Evolutionary conservation across 2,113 vertebrate species (phyloP), one percentile per base, ranked within the genome.

Genomic region (Entelurus aequoreus): DNA sequence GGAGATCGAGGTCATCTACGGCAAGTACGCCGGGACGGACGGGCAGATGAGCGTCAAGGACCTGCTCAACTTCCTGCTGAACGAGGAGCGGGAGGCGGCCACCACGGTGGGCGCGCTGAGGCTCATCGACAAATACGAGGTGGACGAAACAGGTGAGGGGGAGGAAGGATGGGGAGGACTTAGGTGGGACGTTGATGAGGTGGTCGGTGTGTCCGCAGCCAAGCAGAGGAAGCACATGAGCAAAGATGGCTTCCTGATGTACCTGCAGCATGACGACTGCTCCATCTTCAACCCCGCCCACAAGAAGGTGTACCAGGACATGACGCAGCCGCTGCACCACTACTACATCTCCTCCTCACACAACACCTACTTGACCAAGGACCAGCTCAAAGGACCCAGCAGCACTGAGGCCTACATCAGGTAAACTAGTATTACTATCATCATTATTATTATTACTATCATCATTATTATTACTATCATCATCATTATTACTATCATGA

Each of bases 331-430:
- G 0, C 91, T 99, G 80, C 94, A 90, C 76, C 90, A 97, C 81
- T 99, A 99, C 84, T 91, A 92, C 54, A 93, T 99, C 76, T 97
- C 95, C 1, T 98, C 97, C 48, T 99, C 97, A 0, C 96, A 99
- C 83, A 99, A 99, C 75, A 98, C 95, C 4, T 99, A 99, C 81
- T 90, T 99, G 65, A 92, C 94, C 89, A 93, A 94, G 38, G 96
- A 99, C 86, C 97, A 99, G 76, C 83, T 99, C 64, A 93, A 84
- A 35, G 96, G 95, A 3, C 94, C 94, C 36, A 99, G 97, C 92
- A 99, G 97, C 86, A 95, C 91, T 0, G 97, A 98, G 73, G 97
- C 94, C 82, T 99, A 98, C 63, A 94, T 99, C 76, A 93, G 92
- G 97, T 95, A 90, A 52, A 9, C 42, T 3, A 4, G 4, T 9